Evolutionary conservation across 2,113 vertebrate genomes (phyloP).

Genomic region (Engraulis encrasicolus): DNA sequence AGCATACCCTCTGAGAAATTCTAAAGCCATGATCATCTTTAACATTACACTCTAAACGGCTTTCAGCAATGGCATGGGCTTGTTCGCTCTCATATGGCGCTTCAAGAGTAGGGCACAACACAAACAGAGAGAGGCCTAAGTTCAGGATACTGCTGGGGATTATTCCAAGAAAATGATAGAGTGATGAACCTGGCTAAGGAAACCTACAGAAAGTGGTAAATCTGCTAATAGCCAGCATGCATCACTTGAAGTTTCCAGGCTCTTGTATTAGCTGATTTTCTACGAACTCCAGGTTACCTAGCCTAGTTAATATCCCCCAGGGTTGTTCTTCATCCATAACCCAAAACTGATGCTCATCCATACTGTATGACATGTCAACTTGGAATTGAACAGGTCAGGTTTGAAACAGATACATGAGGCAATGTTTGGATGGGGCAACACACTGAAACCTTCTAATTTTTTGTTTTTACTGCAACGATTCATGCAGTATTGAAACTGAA

Average conservation of each 20-base stretch:
- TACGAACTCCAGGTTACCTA: no score
- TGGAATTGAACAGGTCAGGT: background rate
- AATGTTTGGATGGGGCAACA: background rate
- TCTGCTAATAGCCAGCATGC: no score
- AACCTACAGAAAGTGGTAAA: no score
- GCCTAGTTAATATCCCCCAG: no score
- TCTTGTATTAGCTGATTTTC: no score
- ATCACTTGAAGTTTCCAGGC: no score
- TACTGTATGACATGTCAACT: background rate
- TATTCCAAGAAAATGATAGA: no score
- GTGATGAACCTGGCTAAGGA: no score
- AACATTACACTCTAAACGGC: background rate
- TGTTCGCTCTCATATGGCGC: no score
- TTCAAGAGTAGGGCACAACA: no score
- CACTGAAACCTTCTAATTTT: background rate
- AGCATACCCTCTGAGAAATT: background rate
- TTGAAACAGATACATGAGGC: background rate
- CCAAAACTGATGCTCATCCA: background rate
- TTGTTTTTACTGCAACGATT: background rate
- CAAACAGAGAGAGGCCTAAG: background rate
- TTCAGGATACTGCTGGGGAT: background rate
- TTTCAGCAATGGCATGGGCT: background rate
- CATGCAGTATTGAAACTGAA: background rate
- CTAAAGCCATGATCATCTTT: background rate
- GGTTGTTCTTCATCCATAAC: background rate